Conservation (phyloP, 2,113 vertebrate species). For the Planiliza haematocheilus region DNA sequence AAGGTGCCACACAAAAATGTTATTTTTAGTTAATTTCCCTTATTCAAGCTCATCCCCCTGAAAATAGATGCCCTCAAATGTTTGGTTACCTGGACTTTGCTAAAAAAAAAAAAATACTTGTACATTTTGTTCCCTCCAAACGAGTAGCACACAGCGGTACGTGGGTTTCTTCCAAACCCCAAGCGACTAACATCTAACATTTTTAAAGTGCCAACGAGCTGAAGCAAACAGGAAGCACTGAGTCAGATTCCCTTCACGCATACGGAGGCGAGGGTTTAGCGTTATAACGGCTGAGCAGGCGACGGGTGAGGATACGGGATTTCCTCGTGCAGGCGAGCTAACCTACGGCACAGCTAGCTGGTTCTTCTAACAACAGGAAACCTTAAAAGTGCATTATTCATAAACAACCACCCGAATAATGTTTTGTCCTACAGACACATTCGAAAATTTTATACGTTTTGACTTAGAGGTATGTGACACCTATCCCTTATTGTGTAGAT, state of each 20-base stretch:
- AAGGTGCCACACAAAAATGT: conserved; percentile 52
- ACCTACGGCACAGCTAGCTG: conserved; percentile 37
- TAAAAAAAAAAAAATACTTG: conserved; percentile 1
- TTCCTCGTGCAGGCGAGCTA: conserved; percentile 45
- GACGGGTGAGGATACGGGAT: conserved; percentile 34
- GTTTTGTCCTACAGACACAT: conserved; percentile 15
- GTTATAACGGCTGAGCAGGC: conserved; percentile 17
- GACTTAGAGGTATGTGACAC: no score
- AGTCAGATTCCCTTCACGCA: conserved; percentile 29
- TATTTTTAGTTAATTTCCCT: conserved; percentile 53
- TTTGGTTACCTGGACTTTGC: conserved; percentile 71
- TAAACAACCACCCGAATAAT: not conserved
- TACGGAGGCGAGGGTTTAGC: conserved; percentile 23
- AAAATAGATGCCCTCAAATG: conserved; percentile 37
- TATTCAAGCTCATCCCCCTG: conserved; percentile 44
- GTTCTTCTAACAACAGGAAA: conserved; percentile 27
- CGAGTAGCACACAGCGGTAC: conserved; percentile 34
- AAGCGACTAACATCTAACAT: conserved; percentile 34
- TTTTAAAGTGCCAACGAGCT: conserved; percentile 80
- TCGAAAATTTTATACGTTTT: no score
- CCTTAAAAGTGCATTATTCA: conserved; percentile 26
- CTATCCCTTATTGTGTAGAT: no score
- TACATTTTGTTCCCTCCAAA: conserved; percentile 44
- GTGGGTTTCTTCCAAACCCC: conserved; percentile 16
- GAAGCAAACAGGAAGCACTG: conserved; percentile 70